Percentiles rank a stretch among this genome's conserved stretches.
These are phyloP conservation scores for Hyles lineata DNA, from an alignment of 2,888 invertebrate species.

Conservation along the genomic window DNA sequence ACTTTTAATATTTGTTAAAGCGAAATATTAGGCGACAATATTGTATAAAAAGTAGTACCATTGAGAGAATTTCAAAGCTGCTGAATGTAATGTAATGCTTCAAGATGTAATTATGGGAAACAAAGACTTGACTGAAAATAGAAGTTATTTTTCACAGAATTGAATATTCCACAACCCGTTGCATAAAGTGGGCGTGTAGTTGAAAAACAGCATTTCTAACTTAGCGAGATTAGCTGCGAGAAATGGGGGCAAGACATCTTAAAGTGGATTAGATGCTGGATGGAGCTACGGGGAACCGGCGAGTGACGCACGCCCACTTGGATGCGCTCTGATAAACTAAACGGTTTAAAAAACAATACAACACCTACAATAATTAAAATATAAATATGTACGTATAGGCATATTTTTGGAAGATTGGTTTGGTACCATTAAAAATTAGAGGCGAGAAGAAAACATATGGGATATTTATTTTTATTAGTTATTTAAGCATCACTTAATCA, in stretches of 20 bases:
- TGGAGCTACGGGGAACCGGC: constrained; percentile 22
- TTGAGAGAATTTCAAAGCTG: too few relatives aligned
- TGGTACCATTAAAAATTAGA: too few relatives aligned
- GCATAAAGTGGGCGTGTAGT: constrained; percentile 36
- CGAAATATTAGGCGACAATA: too few relatives aligned
- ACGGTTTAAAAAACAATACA: background rate
- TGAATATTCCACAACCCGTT: constrained; percentile 24
- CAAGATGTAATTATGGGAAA: background rate
- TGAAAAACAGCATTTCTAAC: constrained; percentile 41
- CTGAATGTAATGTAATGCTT: too few relatives aligned
- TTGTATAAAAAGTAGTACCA: too few relatives aligned
- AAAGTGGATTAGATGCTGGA: constrained; percentile 46
- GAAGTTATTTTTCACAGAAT: background rate
- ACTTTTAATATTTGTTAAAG: too few relatives aligned
- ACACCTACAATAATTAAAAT: too few relatives aligned
- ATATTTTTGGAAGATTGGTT: too few relatives aligned
- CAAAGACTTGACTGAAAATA: background rate
- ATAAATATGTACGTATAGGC: too few relatives aligned
- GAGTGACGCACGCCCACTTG: constrained; percentile 4
- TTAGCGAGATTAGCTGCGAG: constrained; percentile 34
- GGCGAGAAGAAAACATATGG: too few relatives aligned
- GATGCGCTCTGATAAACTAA: background rate
- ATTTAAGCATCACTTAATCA: too few relatives aligned
- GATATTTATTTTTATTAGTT: too few relatives aligned
- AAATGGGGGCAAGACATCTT: constrained; percentile 39